Evolutionary conservation across 2,888 invertebrate genomes (phyloP).

Genomic region (Caenorhabditis sp.): DNA sequence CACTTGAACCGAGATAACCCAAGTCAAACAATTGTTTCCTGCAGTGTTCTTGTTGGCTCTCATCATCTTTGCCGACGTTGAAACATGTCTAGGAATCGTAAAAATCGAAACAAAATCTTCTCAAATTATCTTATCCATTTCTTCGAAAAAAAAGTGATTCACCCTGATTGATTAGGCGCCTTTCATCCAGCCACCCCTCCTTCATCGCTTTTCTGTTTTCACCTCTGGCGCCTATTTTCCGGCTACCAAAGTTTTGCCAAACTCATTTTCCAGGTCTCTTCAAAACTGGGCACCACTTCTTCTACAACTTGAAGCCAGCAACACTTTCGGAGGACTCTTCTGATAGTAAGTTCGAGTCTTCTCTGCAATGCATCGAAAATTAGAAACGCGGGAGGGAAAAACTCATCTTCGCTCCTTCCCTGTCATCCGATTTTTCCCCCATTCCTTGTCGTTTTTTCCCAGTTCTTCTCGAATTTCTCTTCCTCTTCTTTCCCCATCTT

Average conservation of each 20-base stretch:
- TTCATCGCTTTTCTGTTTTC: not conserved
- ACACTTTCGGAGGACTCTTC: too few species aligned
- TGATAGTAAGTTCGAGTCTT: not conserved
- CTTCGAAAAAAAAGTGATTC: not conserved
- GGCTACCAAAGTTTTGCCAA: not conserved
- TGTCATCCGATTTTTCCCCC: not conserved
- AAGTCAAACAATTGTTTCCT: too few species aligned
- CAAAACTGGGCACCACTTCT: not conserved
- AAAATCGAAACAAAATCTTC: not conserved
- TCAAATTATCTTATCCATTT: not conserved
- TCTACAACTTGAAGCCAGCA: too few species aligned
- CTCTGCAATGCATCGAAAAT: too few species aligned
- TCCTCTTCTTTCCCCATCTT: not conserved
- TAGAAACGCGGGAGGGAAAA: too few species aligned
- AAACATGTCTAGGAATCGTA: too few species aligned
- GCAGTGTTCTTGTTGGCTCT: too few species aligned
- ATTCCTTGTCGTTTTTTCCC: not conserved
- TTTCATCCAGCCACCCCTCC: too few species aligned
- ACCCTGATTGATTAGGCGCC: not conserved
- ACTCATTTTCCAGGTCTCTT: slow-evolving; percentile 12
- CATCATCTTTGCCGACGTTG: too few species aligned
- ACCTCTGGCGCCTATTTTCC: not conserved
- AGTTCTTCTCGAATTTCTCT: slow-evolving; percentile 10
- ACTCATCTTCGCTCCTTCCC: not conserved
- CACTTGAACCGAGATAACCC: too few species aligned